Evolutionary conservation across 2,797 vertebrate species (phyloP).

Genomic region (Danio jaintianensis): DNA sequence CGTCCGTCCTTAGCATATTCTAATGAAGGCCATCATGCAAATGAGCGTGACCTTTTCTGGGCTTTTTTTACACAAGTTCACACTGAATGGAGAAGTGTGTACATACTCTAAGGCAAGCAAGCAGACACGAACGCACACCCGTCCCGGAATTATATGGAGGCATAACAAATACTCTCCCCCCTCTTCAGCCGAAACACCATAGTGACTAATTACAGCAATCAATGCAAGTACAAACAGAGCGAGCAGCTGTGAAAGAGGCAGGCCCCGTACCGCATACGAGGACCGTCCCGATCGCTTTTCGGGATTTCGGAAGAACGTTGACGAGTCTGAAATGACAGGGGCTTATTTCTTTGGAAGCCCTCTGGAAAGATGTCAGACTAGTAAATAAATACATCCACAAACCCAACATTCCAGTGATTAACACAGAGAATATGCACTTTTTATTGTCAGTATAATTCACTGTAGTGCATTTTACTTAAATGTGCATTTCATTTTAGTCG

Average conservation of each 20-base stretch:
- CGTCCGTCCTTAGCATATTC: constrained; percentile 96
- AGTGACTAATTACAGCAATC: constrained; percentile 56
- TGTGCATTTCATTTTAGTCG: too few species aligned
- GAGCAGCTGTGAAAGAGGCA: constrained; percentile 32
- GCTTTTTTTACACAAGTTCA: constrained; percentile 85
- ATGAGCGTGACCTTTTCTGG: constrained; percentile 94
- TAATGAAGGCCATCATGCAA: constrained; percentile 99
- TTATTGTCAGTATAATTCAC: too few species aligned
- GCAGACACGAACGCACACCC: background rate
- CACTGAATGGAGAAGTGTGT: constrained; percentile 80
- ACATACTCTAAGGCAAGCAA: constrained; percentile 51
- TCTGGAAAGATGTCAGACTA: background rate
- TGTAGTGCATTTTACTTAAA: too few species aligned
- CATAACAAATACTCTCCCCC: constrained; percentile 51
- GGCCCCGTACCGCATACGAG: constrained; percentile 1
- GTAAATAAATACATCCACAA: constrained; percentile 50
- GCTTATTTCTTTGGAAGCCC: background rate
- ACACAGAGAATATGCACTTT: background rate
- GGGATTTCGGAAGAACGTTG: background rate
- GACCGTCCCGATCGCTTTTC: background rate
- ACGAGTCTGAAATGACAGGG: constrained; percentile 29
- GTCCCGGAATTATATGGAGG: constrained; percentile 35
- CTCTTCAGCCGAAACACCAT: constrained; percentile 41
- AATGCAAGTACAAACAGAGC: constrained; percentile 45
- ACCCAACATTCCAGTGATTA: constrained; percentile 1